These are phyloP conservation scores for Prunella fulvescens DNA, from an alignment of 2,113 vertebrate genomes.

Conservation along the genomic window DNA sequence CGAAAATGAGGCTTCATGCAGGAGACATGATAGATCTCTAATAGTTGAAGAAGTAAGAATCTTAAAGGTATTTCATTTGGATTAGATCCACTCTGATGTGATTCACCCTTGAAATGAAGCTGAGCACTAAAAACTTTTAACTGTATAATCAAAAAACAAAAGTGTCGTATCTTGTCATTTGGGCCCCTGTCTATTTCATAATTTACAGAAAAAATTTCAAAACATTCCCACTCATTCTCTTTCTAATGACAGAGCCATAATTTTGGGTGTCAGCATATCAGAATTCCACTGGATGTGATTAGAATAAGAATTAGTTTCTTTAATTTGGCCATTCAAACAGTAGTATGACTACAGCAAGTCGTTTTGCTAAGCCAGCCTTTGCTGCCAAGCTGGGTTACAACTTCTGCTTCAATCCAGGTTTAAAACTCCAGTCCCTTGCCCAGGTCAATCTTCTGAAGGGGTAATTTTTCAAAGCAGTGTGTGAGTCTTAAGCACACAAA, in stretches of 20 bases:
- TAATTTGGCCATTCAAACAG: conserved; percentile 61
- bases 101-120: conserved; percentile 47
- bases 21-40: conserved; percentile 75
- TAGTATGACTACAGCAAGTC: conserved; percentile 50
- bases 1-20: conserved; percentile 75
- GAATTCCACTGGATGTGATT: conserved; percentile 67
- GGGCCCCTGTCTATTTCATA: conserved; percentile 17
- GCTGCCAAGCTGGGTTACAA: conserved; percentile 31
- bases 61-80: conserved; percentile 78
- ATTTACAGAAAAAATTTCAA: conserved; percentile 63
- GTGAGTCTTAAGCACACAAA: conserved; percentile 28
- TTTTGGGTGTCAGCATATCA: conserved; percentile 77
- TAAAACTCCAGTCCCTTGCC: neutral
- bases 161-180: conserved; percentile 44
- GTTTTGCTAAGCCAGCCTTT: conserved; percentile 16
- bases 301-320: conserved; percentile 70
- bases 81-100: conserved; percentile 46
- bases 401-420: conserved; percentile 24
- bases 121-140: conserved; percentile 38
- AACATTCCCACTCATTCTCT: conserved; percentile 67
- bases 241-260: conserved; percentile 77
- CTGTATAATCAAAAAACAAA: conserved; percentile 52
- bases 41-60: conserved; percentile 72
- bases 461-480: conserved; percentile 23
- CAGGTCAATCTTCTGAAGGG: conserved; percentile 50